Evolutionary conservation across 2,797 vertebrate species (phyloP), one percentile per base, ranked within the genome.

Genomic region (Pseudomugil tenellus): DNA sequence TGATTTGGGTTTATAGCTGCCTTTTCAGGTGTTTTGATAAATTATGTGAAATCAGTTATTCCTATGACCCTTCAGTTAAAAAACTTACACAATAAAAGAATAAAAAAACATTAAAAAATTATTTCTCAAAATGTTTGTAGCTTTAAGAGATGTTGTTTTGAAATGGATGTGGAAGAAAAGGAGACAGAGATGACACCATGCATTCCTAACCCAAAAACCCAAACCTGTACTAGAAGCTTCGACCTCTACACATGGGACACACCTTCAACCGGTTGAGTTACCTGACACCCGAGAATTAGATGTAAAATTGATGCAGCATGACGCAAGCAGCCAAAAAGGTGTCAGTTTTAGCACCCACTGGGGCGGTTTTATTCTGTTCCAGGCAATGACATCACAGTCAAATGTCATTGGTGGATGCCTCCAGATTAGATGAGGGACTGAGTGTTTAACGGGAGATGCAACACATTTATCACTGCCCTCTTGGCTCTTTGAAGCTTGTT

Each of bases 341-440:
- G 81, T 81, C 77, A 74, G 66, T 58, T 74, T 85, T 16, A 73
- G 68, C 70, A 41, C 66, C 66, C 76, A 74, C 64, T 31, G 2
- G 81, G 77, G 64, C 72, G 68, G 57, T 80, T 85, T 77, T 77
- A 66, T 78, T 83, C 71, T 63, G 70, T 84, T 81, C 72, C 76
- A 70, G 67, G 76, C 74, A 84, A 80, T 76, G 82, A 79, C 66
- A 71, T 80, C 75, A 67, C 46, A 76, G 64, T 35, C 34, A 69
- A 78, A 76, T 76, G 77, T 81, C 73, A 62, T 65, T 31, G 62
- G 68, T 64, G 63, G 70, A 70, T 29, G 56, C 68, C 79, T 65
- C 34, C 67, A 43, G 72, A 69, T 74, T 28, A 65, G 58, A 68
- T 39, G 59, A 67, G 65, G 58, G 41, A 61, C 63, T 70, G n/a